These are phyloP conservation scores for Trichechus manatus DNA, from an alignment of 2,113 vertebrate species.

Conservation along the genomic window DNA sequence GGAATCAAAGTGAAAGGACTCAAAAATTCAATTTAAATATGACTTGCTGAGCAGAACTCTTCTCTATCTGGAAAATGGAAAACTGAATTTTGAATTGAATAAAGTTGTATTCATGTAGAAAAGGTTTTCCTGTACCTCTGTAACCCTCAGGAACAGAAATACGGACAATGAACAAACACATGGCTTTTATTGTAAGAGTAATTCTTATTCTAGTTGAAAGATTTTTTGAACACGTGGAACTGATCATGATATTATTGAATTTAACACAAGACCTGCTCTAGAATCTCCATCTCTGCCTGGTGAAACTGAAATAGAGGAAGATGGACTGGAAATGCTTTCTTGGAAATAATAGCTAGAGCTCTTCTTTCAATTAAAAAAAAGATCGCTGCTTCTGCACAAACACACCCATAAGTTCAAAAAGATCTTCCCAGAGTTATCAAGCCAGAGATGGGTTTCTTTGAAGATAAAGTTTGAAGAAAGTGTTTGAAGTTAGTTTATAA, in stretches of 20 bases:
- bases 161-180: neutral
- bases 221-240: neutral
- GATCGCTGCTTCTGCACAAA: constrained; percentile 8
- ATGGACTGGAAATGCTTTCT: neutral
- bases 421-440: constrained; percentile 21
- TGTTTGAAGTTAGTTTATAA: constrained; percentile 44
- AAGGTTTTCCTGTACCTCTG: neutral
- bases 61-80: neutral
- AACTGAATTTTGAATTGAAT: neutral
- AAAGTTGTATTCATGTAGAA: neutral
- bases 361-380: neutral
- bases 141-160: constrained; percentile 22
- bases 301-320: neutral
- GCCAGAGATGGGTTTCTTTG: constrained; percentile 28
- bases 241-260: neutral
- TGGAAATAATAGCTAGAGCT: neutral
- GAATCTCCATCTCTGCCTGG: neutral
- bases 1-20: neutral
- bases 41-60: neutral
- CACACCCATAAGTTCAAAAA: neutral
- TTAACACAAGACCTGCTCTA: neutral
- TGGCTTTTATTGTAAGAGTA: neutral
- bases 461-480: constrained; percentile 47
- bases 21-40: neutral
- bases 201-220: constrained; percentile 1